A percentile compares a stretch with the other conserved stretches of the same genome.
Conservation (phyloP, 2,888 invertebrate genomes). For the Ganaspis brasiliensis region DNA sequence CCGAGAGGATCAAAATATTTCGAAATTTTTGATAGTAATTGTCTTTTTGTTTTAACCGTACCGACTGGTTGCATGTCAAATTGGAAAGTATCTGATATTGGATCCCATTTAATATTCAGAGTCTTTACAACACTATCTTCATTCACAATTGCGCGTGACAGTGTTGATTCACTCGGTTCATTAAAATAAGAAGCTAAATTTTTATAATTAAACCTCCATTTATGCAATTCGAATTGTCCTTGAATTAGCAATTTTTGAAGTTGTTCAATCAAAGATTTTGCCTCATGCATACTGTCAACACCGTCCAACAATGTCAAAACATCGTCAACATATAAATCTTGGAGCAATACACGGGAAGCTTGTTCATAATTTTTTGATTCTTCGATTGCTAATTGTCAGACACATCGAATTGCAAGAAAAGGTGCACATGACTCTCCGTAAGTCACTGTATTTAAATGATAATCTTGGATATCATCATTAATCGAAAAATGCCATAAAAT, state of each 20-base stretch:
- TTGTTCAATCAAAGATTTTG: not conserved
- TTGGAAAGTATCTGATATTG: slow-evolving; percentile 34
- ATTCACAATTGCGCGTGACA: not conserved
- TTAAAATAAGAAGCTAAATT: not conserved
- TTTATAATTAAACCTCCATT: not conserved
- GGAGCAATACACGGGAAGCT: not conserved
- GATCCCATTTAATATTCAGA: slow-evolving; percentile 33
- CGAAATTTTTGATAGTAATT: slow-evolving; percentile 45
- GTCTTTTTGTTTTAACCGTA: slow-evolving; percentile 42
- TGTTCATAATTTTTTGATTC: not conserved
- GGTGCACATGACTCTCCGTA: not conserved
- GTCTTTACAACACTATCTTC: not conserved
- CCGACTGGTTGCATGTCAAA: slow-evolving; percentile 14
- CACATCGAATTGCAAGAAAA: not conserved
- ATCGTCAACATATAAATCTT: slow-evolving; percentile 44
- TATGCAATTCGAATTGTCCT: slow-evolving; percentile 12
- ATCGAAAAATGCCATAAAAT: slow-evolving; percentile 44
- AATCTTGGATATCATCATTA: slow-evolving; percentile 26
- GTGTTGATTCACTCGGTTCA: not conserved
- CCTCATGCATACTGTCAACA: not conserved
- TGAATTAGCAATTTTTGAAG: not conserved
- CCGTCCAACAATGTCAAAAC: slow-evolving; percentile 43
- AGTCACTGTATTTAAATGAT: slow-evolving; percentile 32
- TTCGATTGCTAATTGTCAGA: not conserved
- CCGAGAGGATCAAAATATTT: slow-evolving; percentile 52